Base-by-base conservation (phyloP, 2,888 invertebrate genomes). In the Priocnemis perturbator region DNA sequence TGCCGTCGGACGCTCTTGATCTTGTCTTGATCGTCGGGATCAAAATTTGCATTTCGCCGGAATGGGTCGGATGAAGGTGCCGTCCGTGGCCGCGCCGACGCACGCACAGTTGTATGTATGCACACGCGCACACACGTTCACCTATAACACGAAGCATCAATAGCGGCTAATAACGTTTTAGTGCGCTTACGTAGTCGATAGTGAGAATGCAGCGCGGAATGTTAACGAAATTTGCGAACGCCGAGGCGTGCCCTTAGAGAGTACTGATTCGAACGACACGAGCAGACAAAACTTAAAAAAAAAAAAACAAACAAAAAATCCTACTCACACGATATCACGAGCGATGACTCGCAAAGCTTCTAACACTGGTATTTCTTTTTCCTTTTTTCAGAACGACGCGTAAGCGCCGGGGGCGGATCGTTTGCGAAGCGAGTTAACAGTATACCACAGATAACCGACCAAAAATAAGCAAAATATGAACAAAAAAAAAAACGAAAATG, bases 301-400 rank as follows among this genome's bases (percentile, higher is more conserved):
- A 30, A 17, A 15, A 30, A 45, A 50, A 11, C 19, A n/a, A 21
- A 52, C 14, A 19, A 21, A 20, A 23, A 53, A 53, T 53, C 37
- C 37, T 37, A 37, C 37, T 57, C 37, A 57, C 37, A 19, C 19
- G 37, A 58, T 48, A 20, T 3, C 58, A 67, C 3, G 21, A 21
- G 44, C 62, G 62, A 23, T 61, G 17, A 61, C 20, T 45, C 5
- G 21, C 44, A 26, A 53, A 11, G 45, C 45, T 48, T 47, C 76
- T 78, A 79, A 79, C 65, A 50, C 53, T 67, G 69, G 60, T 52
- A 56, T 77, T 74, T 73, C 69, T 79, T 64, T 76, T 79, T 80
- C 66, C 53, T 74, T 80, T 81, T 85, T 86, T 85, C 86, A 86
- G 86, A 86, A 84, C 83, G 82, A 82, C 83, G 85, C 86, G 78